These are phyloP conservation scores for Diogma glabrata DNA, from an alignment of 2,888 invertebrate genomes.

Conservation along the genomic window DNA sequence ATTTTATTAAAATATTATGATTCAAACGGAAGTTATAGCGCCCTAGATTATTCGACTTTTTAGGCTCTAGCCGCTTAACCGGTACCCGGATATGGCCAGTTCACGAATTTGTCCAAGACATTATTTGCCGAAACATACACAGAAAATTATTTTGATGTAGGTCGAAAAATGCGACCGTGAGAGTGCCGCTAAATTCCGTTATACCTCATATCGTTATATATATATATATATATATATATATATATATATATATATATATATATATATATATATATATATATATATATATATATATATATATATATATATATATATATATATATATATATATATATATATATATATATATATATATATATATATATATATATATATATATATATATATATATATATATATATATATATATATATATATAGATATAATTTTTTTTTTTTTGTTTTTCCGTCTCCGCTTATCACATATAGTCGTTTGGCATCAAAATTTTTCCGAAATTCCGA, in stretches of 20 bases:
- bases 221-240: not conserved
- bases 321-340: slow-evolving; percentile 3
- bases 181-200: too few relatives aligned
- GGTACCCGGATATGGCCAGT: too few relatives aligned
- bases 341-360: slow-evolving; percentile 3
- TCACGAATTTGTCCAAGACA: too few relatives aligned
- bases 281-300: slow-evolving; percentile 3
- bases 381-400: slow-evolving; percentile 3
- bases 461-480: too few relatives aligned
- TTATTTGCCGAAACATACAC: not conserved
- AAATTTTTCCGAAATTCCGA: too few relatives aligned
- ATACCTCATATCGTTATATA: too few relatives aligned
- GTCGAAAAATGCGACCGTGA: not conserved
- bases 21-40: too few relatives aligned
- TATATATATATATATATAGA: not conserved
- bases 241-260: slow-evolving; percentile 3
- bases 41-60: too few relatives aligned
- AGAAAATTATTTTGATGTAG: not conserved
- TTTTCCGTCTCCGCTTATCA: too few relatives aligned
- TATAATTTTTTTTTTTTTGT: too few relatives aligned
- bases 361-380: slow-evolving; percentile 1
- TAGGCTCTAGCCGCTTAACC: too few relatives aligned
- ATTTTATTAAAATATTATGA: too few relatives aligned
- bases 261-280: slow-evolving; percentile 1
- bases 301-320: slow-evolving; percentile 3